Base-by-base conservation (phyloP, 35 echinoderm and acorn worm species). In the Chiridota heheva region DNA sequence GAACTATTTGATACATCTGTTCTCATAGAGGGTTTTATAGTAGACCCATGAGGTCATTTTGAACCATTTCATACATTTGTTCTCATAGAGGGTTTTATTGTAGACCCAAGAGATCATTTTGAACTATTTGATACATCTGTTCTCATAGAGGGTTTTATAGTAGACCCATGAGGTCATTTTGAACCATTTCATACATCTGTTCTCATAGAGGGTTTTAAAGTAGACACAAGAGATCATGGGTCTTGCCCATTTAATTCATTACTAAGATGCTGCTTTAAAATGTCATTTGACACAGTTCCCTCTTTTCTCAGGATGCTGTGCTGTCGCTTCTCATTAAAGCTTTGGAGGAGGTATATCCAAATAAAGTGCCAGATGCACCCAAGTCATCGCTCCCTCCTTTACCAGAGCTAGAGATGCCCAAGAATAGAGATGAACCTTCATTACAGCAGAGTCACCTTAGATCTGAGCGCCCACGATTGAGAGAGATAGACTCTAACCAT, bases 331-430 rank as follows among this genome's bases (percentile, higher is more conserved):
- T 87, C 24, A 67, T 55, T 15, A 35, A 78, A 22, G 51, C 79
- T 42, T 36, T 87, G 7, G 72, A 87, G 40, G 84, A 87, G 35
- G 10, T 87, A 31, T 87, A 87, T 75, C n/a, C n/a, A n/a, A n/a
- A n/a, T n/a, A n/a, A n/a, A n/a, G n/a, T n/a, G n/a, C n/a, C n/a
- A n/a, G n/a, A n/a, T n/a, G n/a, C n/a, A n/a, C n/a, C n/a, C n/a
- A n/a, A n/a, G n/a, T n/a, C n/a, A n/a, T n/a, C n/a, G n/a, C n/a
- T n/a, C n/a, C n/a, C n/a, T n/a, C n/a, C n/a, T n/a, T n/a, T n/a
- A n/a, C n/a, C n/a, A n/a, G n/a, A n/a, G n/a, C n/a, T n/a, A n/a
- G n/a, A n/a, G n/a, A n/a, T n/a, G n/a, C n/a, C n/a, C n/a, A n/a
- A n/a, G n/a, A n/a, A n/a, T n/a, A n/a, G n/a, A n/a, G n/a, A n/a